Base-by-base conservation (phyloP, 2,888 invertebrate genomes). In the Anoplius nigerrimus region DNA sequence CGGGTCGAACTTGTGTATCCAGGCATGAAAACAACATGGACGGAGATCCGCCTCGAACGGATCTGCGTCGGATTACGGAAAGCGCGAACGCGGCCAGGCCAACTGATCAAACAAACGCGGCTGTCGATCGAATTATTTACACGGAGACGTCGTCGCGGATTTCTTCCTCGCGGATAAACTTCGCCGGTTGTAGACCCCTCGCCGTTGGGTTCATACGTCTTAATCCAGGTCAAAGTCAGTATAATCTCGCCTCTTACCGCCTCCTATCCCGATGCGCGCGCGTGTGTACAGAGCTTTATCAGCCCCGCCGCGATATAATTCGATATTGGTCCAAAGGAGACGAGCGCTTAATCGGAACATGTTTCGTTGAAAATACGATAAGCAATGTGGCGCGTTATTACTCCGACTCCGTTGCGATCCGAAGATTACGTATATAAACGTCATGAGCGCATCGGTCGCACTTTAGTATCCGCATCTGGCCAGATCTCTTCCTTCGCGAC, bases 101-200 rank as follows among this genome's bases (percentile, higher is more conserved):
- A 72, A 78, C 72, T 74, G 71, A 74, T 65, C 76, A 74, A 78
- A 79, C 76, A 78, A 71, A 69, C 72, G 48, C 60, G 42, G 42
- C 69, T 62, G 60, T 63, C 73, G 68, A 75, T 73, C 73, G 63
- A 70, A 70, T 72, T 77, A 62, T 76, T 75, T 72, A 59, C 59
- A 70, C 70, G 58, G 46, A 66, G 22, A 65, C 60, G 56, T 61
- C 66, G 66, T 69, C 57, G 43, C 16, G 11, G 15, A 43, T 22
- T 55, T 66, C 54, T 24, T 51, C 15, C 22, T 57, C 46, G 18
- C 52, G 22, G 5, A 54, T 21, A 58, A 63, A 63, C 61, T 53
- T 71, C 59, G 46, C 62, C 52, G 53, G 22, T 52, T 42, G 48
- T 34, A 53, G 53, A 54, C 59, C 16, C 2, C 34, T 43, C 22